Percentiles rank a stretch among this genome's conserved stretches.
Evolutionary conservation across 2,113 vertebrate species (phyloP).

Genomic region (Chamaetylas fuelleborni): DNA sequence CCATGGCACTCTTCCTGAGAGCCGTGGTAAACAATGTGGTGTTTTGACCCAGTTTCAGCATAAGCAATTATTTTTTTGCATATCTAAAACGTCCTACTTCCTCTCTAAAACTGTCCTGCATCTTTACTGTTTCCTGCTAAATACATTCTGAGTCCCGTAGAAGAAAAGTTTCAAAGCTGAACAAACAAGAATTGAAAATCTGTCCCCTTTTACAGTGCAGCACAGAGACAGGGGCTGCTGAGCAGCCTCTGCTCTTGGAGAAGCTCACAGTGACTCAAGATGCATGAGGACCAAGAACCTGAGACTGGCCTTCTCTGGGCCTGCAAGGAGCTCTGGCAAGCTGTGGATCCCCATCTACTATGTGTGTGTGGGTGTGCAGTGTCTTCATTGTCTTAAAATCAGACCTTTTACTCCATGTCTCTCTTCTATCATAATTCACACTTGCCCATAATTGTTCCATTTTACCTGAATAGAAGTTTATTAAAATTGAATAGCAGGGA

Average conservation of each 20-base stretch:
- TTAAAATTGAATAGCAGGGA: background rate
- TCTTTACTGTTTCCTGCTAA: constrained; percentile 26
- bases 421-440: background rate
- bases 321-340: background rate
- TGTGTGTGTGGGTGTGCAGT: rapidly evolving
- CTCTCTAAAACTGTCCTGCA: background rate
- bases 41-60: constrained; percentile 34
- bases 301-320: background rate
- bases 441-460: background rate
- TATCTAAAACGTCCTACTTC: background rate
- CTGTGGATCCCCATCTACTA: background rate
- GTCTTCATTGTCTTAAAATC: background rate
- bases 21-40: background rate
- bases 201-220: background rate
- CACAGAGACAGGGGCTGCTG: background rate
- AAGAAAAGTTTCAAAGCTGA: background rate
- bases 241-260: background rate
- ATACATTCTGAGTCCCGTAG: background rate
- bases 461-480: background rate
- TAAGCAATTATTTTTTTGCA: constrained; percentile 5
- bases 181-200: background rate
- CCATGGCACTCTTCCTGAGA: constrained; percentile 21
- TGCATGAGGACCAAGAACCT: background rate
- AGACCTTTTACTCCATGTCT: background rate
- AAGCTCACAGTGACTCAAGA: background rate